Conservation (phyloP, 2,888 invertebrate genomes). For the Sarcophaga caerulescens region DNA sequence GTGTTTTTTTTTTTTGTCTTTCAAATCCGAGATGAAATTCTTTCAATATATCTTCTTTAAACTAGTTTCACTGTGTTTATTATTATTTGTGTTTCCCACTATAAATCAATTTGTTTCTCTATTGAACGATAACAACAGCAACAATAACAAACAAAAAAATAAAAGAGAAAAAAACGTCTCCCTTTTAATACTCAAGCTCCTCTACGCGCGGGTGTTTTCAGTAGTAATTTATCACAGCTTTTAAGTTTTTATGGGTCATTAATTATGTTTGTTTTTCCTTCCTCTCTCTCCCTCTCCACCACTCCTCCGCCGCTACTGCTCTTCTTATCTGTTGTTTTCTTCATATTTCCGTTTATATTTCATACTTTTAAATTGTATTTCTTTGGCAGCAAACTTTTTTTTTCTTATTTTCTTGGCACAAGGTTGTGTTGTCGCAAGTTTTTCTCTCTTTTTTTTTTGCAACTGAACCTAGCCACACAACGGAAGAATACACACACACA, state of each 20-base stretch:
- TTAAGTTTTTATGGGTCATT: slow-evolving; percentile 64
- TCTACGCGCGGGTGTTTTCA: slow-evolving; percentile 18
- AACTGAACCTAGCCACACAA: no score
- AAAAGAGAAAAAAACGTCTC: slow-evolving; percentile 16
- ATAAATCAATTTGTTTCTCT: slow-evolving; percentile 42
- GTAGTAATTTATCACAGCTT: slow-evolving; percentile 54
- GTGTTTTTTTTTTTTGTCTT: no score
- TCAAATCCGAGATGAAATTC: no score
- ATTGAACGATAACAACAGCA: background rate
- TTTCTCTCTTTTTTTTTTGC: no score
- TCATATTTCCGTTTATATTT: background rate
- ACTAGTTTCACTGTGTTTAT: background rate
- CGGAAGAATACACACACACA: no score
- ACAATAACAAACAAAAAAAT: slow-evolving; percentile 15
- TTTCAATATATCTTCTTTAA: no score
- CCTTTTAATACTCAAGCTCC: background rate
- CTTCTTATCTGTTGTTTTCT: background rate
- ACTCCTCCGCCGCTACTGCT: no score
- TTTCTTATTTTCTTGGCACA: slow-evolving; percentile 28
- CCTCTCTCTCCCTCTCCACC: background rate
- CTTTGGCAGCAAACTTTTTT: slow-evolving; percentile 4
- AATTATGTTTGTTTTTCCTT: slow-evolving; percentile 46
- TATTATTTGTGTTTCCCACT: background rate
- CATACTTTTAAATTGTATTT: background rate
- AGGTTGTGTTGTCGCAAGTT: no score